Evolutionary conservation across 2,888 invertebrate species (phyloP), one percentile per base, ranked within the genome.

Genomic region (Syrista parreyssii): DNA sequence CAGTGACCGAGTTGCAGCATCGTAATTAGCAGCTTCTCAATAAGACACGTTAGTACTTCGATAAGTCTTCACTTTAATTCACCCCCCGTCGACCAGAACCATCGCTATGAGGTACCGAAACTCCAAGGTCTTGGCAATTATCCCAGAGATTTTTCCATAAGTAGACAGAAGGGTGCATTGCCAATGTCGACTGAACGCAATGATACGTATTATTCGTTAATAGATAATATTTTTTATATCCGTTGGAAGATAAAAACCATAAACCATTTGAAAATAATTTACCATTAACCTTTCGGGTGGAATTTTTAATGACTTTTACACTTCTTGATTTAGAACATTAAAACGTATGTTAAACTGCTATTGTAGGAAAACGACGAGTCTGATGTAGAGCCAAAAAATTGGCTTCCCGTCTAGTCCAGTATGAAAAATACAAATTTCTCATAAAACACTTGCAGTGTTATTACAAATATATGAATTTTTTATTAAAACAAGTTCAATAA

Each of bases 21-120:
- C 55, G 1, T 23, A 55, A 55, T 55, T 12, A 71, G 9, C 11
- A 15, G 15, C 71, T 32, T 71, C 31, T 71, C 55, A 55, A 71
- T 32, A 71, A 71, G 31, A 12, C 32, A n/a, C 31, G 32, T 31
- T 32, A 32, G 71, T 15, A 71, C 79, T 31, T 32, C 76, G 85
- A 81, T 85, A 85, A 87, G 86, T 85, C 84, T 85, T 86, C 86
- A 80, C 81, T 87, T 84, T 83, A 86, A 87, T 87, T 87, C 86
- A 84, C 86, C 86, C 87, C 87, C 87, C 80, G 84, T 82, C 73
- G 84, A 81, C 15, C 71, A 31, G 31, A 31, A 71, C 71, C 55
- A 23, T 55, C 23, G 2, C 55, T 23, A 55, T 6, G 23, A 23
- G 55, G 23, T 55, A 55, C 23, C 32, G 31, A 15, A 71, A 30